Percentiles rank a stretch among this genome's conserved stretches.
phyloP scores from a whole-genome alignment of 2,113 vertebrate species.

The Scartelaos histophorus region DNA sequence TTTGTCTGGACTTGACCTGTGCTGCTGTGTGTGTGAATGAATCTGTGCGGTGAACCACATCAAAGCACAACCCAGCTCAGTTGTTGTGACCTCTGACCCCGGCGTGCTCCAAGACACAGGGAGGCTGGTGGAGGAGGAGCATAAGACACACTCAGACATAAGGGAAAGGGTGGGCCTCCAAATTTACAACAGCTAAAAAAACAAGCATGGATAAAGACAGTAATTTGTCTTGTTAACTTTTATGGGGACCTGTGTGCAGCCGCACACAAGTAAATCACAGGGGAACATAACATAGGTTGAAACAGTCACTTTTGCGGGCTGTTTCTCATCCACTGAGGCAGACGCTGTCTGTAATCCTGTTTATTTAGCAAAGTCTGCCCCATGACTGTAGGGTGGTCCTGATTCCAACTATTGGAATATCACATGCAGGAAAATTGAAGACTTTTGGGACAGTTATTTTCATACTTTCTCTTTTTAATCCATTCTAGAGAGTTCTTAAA shows the following conservation, averaged over 20 bases:
- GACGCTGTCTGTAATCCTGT: slow-evolving; percentile 9
- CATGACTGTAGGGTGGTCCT: background rate
- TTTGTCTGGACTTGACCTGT: slow-evolving; percentile 69
- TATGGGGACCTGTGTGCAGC: slow-evolving; percentile 40
- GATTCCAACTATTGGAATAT: slow-evolving; percentile 32
- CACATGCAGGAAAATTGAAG: slow-evolving; percentile 35
- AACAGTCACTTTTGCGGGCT: slow-evolving; percentile 8
- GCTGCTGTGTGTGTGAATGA: slow-evolving; percentile 18
- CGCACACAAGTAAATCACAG: slow-evolving; percentile 42
- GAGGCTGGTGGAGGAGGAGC: slow-evolving; percentile 48
- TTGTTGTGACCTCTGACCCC: slow-evolving; percentile 70
- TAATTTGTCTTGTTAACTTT: slow-evolving; percentile 62
- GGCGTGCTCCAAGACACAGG: slow-evolving; percentile 66
- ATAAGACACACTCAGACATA: slow-evolving; percentile 24
- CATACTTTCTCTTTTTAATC: slow-evolving; percentile 36
- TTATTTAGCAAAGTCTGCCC: slow-evolving; percentile 11
- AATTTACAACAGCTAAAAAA: slow-evolving; percentile 61
- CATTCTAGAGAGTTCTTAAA: slow-evolving; percentile 47
- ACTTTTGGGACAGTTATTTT: slow-evolving; percentile 26
- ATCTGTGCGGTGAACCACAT: slow-evolving; percentile 65
- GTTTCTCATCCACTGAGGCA: slow-evolving; percentile 4
- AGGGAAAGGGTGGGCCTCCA: slow-evolving; percentile 36
- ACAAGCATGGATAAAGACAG: slow-evolving; percentile 40
- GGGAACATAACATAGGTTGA: slow-evolving; percentile 10
- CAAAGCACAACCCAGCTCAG: slow-evolving; percentile 62